Conservation (phyloP, 2,797 vertebrate genomes). For the Hippopotamyrus pictus region DNA sequence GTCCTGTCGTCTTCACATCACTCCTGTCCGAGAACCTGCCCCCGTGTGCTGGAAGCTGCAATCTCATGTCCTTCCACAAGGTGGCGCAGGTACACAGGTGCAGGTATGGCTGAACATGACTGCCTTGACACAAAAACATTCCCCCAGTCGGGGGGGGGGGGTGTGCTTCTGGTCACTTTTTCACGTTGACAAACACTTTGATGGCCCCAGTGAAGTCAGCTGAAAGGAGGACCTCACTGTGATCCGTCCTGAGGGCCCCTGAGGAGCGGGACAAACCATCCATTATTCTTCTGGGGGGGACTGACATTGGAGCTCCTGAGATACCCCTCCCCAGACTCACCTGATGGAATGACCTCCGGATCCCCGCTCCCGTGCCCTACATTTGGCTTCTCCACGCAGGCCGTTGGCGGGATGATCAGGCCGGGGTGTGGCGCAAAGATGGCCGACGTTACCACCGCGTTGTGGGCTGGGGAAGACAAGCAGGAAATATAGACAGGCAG, state of each 20-base stretch:
- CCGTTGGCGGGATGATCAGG: conserved; percentile 80
- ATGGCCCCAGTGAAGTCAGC: conserved; percentile 98
- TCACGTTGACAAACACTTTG: conserved; percentile 97
- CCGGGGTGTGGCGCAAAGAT: conserved; percentile 93
- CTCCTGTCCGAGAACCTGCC: neutral
- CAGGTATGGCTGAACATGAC: neutral
- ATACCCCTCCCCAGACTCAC: conserved; percentile 44
- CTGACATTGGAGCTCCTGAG: neutral
- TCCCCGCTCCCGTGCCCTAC: conserved; percentile 71
- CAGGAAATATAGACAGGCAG: neutral
- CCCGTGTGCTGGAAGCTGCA: neutral
- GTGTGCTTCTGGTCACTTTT: conserved; percentile 68
- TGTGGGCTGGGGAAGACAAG: conserved; percentile 71
- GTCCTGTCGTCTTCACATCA: neutral
- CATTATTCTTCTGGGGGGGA: neutral
- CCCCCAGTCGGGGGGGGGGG: too few relatives aligned
- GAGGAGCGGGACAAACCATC: neutral
- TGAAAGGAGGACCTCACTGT: conserved; percentile 91
- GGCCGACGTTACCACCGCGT: conserved; percentile 95
- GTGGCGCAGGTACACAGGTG: neutral
- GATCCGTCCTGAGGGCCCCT: conserved; percentile 89
- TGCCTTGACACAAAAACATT: neutral
- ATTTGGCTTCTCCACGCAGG: conserved; percentile 77
- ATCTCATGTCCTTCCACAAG: neutral
- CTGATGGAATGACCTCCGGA: conserved; percentile 81